Evolutionary conservation across 2,888 invertebrate species (phyloP).

Genomic region (Euplagia quadripunctaria): DNA sequence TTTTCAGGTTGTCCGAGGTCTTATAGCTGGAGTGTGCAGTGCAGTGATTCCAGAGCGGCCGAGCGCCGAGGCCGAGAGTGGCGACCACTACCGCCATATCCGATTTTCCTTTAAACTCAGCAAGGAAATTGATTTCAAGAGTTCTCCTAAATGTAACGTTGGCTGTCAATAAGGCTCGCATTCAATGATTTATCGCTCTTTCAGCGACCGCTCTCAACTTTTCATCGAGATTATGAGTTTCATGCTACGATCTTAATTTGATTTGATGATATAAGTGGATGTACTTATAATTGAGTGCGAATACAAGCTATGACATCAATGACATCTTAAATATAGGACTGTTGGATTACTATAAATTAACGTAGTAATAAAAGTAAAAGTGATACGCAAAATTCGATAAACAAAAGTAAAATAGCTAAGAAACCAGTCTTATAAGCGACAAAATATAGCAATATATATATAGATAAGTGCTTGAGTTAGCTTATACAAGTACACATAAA

Average conservation of each 20-base stretch:
- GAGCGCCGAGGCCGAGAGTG: slow-evolving; percentile 37
- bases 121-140: slow-evolving; percentile 81
- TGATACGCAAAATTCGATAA: not conserved
- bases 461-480: not conserved
- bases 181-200: slow-evolving; percentile 68
- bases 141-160: slow-evolving; percentile 69
- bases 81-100: slow-evolving; percentile 57
- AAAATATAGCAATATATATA: too few relatives aligned
- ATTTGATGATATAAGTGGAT: slow-evolving; percentile 13
- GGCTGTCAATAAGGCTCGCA: slow-evolving; percentile 68
- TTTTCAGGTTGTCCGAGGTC: slow-evolving; percentile 78
- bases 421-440: too few relatives aligned
- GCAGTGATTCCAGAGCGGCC: slow-evolving; percentile 45
- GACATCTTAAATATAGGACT: not conserved
- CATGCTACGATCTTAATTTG: slow-evolving; percentile 39
- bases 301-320: not conserved
- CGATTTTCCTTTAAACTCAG: slow-evolving; percentile 72
- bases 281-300: not conserved
- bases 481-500: too few relatives aligned
- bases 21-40: slow-evolving; percentile 62
- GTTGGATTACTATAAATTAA: too few relatives aligned
- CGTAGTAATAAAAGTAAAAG: too few relatives aligned
- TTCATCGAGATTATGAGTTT: slow-evolving; percentile 57
- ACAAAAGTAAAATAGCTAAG: too few relatives aligned
- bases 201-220: slow-evolving; percentile 53